Conservation (phyloP, 2,113 vertebrate genomes). For the Columbina picui region DNA sequence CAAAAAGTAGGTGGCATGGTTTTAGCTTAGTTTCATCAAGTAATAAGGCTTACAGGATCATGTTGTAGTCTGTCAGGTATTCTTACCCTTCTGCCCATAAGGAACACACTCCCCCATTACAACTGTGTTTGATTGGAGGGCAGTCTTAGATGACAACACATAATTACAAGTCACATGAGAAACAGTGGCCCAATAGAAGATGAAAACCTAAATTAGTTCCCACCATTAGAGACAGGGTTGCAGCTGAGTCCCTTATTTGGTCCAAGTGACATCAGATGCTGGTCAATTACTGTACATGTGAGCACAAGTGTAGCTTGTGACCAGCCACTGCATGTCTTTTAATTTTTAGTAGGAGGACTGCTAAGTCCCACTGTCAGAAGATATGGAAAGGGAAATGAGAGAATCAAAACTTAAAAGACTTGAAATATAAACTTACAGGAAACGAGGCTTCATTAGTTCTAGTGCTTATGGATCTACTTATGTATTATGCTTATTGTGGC, state of each 20-base stretch:
- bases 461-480: not conserved
- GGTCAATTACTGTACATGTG: accelerated
- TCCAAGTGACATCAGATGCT: not conserved
- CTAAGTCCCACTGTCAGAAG: not conserved
- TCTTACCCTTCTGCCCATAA: not conserved
- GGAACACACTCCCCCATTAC: not conserved
- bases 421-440: not conserved
- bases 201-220: not conserved
- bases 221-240: not conserved
- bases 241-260: not conserved
- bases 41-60: not conserved
- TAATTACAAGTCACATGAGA: not conserved
- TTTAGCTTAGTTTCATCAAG: not conserved
- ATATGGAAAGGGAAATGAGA: not conserved
- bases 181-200: not conserved
- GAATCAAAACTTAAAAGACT: not conserved
- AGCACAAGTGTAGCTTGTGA: accelerated
- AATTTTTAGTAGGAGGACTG: not conserved
- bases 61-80: not conserved
- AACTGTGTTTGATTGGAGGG: not conserved
- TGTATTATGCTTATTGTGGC: not conserved
- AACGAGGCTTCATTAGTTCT: not conserved
- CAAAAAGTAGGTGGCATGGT: not conserved
- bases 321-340: not conserved
- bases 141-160: not conserved